Evolutionary conservation across 2,888 invertebrate species (phyloP).

Genomic region (Caenorhabditis sinica): DNA sequence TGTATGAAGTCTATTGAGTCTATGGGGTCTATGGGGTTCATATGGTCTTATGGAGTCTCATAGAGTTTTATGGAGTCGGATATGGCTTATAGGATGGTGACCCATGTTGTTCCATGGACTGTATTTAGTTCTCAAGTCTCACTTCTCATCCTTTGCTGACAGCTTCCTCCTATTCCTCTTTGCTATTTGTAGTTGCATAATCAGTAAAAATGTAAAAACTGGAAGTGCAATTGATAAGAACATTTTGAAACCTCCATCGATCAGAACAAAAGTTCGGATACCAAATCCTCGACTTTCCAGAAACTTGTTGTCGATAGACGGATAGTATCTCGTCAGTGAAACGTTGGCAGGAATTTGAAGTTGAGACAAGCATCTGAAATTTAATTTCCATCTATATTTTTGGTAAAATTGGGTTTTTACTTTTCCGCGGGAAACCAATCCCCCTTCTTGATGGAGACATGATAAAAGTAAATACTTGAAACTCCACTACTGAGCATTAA

Average conservation of each 20-base stretch:
- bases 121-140: not conserved
- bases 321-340: not conserved
- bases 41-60: not conserved
- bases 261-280: not conserved
- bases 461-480: not conserved
- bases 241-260: not conserved
- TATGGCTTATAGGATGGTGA: too few relatives aligned
- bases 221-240: not conserved
- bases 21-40: not conserved
- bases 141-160: constrained; percentile 6
- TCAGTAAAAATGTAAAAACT: constrained; percentile 2
- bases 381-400: not conserved
- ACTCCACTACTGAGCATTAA: not conserved
- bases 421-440: not conserved
- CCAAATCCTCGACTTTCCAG: not conserved
- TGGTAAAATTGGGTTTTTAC: not conserved
- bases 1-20: too few relatives aligned
- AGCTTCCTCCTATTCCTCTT: not conserved
- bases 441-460: not conserved
- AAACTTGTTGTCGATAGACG: not conserved
- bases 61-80: too few relatives aligned
- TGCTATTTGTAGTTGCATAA: not conserved
- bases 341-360: not conserved
- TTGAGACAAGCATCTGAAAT: not conserved
- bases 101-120: too few relatives aligned